Base-by-base conservation (phyloP, 1,140 invertebrate genomes). In the Sesamia nonagrioides region DNA sequence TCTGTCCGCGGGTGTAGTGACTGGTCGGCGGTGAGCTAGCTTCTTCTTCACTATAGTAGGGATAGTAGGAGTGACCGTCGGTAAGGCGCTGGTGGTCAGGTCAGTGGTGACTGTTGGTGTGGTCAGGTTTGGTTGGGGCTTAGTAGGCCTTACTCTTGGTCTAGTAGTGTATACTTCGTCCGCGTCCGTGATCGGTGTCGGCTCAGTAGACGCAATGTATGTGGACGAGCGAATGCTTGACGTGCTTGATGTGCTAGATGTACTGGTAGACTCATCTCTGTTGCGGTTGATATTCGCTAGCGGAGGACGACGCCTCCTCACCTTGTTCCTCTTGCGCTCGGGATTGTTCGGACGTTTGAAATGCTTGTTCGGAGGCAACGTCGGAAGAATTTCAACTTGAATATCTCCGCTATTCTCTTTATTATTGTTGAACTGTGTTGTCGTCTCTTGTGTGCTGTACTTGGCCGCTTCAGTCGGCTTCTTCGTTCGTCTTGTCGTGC, bases 41-140 rank as follows among this genome's bases (percentile, higher is more conserved):
- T 94, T 95, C 84, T 95, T 94, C 79, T 93, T 92, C 13, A 92
- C 74, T 48, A 94, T 85, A 5, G 93, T 92, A 8, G 94, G 95
- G 66, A 83, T 79, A 11, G 95, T 95, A 15, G 95, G 93, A 6
- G 94, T 83, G 37, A 92, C 90, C 0, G 95, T 95, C 37, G 95
- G 93, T 42, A 95, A 78, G 21, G 91, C 95, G 74, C 95, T 95
- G 9, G 94, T 95, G 6, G 94, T 95, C 63, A 93, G 87, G 56
- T 95, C 95, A 45, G 94, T 91, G 40, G 91, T 92, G 50, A 90
- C 86, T n/a, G 84, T 92, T 18, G 93, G 91, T 58, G 92, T 94
- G 0, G 94, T 95, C 75, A 84, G 85, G 74, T 88, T 92, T 60
- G 82, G 86, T 71, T 83, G 88, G 48, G 80, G 33, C 81, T 92